These are phyloP conservation scores for Microctonus brassicae DNA, from an alignment of 2,888 invertebrate genomes.

Conservation along the genomic window DNA sequence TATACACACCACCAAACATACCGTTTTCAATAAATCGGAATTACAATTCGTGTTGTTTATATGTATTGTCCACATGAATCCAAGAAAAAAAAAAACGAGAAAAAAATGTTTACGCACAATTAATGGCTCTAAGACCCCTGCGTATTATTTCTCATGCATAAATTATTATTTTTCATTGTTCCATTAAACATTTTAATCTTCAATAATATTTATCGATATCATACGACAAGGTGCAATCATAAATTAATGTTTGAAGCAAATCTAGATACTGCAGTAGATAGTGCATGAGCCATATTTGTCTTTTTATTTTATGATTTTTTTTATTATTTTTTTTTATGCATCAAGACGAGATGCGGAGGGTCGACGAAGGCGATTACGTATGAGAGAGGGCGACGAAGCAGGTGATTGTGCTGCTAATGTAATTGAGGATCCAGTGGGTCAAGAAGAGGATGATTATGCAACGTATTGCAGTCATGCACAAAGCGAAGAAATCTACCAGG, in stretches of 20 bases:
- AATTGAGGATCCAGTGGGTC: slow-evolving; percentile 65
- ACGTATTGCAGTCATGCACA: slow-evolving; percentile 80
- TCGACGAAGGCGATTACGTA: slow-evolving; percentile 63
- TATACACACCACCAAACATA: slow-evolving; percentile 40
- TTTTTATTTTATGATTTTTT: background rate
- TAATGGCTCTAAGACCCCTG: background rate
- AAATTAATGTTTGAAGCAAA: slow-evolving; percentile 12
- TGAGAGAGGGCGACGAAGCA: slow-evolving; percentile 63
- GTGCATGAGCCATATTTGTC: slow-evolving; percentile 27
- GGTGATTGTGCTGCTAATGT: slow-evolving; percentile 57
- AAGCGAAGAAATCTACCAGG: slow-evolving; percentile 95
- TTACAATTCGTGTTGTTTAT: slow-evolving; percentile 19
- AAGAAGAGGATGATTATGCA: slow-evolving; percentile 75
- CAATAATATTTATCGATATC: background rate
- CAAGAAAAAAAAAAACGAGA: background rate
- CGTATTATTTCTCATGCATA: background rate
- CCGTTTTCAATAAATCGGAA: slow-evolving; percentile 25
- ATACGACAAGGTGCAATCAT: background rate
- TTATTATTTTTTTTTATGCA: slow-evolving; percentile 50
- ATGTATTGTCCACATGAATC: too few species aligned
- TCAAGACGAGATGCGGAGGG: slow-evolving; percentile 66
- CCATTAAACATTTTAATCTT: background rate
- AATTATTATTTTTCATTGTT: background rate
- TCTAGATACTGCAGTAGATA: slow-evolving; percentile 62
- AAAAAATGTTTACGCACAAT: slow-evolving; percentile 6